Evolutionary conservation across 1,140 invertebrate species (phyloP).

Genomic region (Cepaea nemoralis): DNA sequence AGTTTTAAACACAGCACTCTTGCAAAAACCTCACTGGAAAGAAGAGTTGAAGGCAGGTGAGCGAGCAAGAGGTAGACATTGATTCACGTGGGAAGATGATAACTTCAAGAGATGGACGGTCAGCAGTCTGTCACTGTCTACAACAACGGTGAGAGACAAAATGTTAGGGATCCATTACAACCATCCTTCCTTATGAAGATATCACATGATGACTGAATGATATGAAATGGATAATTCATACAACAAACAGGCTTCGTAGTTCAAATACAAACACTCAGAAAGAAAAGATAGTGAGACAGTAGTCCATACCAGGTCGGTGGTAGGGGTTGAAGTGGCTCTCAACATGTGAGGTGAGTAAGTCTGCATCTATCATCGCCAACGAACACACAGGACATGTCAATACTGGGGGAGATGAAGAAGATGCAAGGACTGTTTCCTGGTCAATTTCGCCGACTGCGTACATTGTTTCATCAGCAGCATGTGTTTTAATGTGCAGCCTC

Average conservation of each 20-base stretch:
- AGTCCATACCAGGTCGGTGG: constrained; percentile 12
- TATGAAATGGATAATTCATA: background rate
- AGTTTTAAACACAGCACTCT: no score
- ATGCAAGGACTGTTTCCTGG: background rate
- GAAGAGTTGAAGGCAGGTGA: no score
- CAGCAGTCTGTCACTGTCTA: no score
- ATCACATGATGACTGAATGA: background rate
- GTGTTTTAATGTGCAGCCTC: constrained; percentile 7
- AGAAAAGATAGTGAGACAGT: background rate
- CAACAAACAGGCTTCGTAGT: background rate
- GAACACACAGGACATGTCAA: constrained; percentile 18
- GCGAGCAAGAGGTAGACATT: no score
- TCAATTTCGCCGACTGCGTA: background rate
- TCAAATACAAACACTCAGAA: background rate
- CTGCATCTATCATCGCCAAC: background rate
- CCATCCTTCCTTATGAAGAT: no score
- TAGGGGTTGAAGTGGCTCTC: constrained; percentile 28
- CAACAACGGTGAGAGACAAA: no score
- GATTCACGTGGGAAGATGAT: no score
- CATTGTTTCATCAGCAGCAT: constrained; percentile 3
- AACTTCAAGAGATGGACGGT: no score
- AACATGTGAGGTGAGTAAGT: constrained; percentile 19
- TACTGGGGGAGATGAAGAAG: background rate
- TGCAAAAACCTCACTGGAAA: no score
- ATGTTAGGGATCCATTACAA: no score